Evolutionary conservation across 2,113 vertebrate genomes (phyloP).

Genomic region (Excalfactoria chinensis): DNA sequence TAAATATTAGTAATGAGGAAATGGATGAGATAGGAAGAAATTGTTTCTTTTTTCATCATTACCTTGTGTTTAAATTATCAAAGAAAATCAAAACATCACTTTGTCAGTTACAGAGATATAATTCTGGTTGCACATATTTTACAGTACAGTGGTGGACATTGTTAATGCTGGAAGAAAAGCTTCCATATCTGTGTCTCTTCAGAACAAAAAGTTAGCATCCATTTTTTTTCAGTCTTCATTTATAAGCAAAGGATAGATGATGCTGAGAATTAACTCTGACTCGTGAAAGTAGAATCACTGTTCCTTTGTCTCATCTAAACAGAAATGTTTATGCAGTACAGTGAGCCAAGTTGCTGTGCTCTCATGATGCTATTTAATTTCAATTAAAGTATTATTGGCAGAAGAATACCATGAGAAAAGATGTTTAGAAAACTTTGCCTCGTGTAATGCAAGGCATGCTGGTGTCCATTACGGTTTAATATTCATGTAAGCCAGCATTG

Average conservation of each 20-base stretch:
- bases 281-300: background rate
- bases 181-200: background rate
- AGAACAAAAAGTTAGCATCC: background rate
- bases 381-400: background rate
- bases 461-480: background rate
- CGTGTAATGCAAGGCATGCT: rapidly evolving
- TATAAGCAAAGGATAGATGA: background rate
- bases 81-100: background rate
- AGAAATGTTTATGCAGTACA: background rate
- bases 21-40: rapidly evolving
- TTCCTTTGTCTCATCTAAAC: background rate
- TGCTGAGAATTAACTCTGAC: background rate
- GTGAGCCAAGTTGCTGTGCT: background rate
- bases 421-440: background rate
- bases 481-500: rapidly evolving
- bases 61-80: background rate
- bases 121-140: background rate
- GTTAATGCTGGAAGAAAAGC: background rate
- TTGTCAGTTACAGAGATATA: background rate
- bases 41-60: background rate
- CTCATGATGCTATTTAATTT: background rate
- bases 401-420: background rate
- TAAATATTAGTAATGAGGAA: background rate
- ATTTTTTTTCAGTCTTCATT: background rate
- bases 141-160: background rate